phyloP scores from a whole-genome alignment of 2,113 vertebrate genomes.

The Tragelaphus scriptus region DNA sequence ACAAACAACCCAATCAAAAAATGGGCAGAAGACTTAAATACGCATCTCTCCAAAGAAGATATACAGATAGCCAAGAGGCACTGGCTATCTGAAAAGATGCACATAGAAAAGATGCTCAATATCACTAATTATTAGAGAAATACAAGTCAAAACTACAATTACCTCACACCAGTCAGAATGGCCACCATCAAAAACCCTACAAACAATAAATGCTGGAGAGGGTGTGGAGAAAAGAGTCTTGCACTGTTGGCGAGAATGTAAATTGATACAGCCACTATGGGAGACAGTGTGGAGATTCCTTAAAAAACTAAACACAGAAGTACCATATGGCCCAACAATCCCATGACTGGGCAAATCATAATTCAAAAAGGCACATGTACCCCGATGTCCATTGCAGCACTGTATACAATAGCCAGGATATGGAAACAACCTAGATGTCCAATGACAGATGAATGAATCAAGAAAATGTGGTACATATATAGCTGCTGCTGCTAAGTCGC shows the following conservation, averaged over 20 bases:
- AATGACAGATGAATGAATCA: not conserved
- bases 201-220: not conserved
- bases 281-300: not conserved
- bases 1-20: not conserved
- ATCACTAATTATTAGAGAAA: not conserved
- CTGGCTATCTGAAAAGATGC: too few relatives aligned
- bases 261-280: not conserved
- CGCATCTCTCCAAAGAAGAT: not conserved
- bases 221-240: not conserved
- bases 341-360: not conserved
- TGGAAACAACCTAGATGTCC: not conserved
- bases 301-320: not conserved
- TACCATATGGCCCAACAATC: not conserved
- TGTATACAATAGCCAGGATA: not conserved
- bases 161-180: not conserved
- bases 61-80: not conserved
- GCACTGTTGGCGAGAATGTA: not conserved
- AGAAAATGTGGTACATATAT: not conserved
- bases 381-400: not conserved
- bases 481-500: not conserved
- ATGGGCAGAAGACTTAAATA: not conserved
- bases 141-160: not conserved
- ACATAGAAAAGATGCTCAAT: not conserved
- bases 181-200: not conserved
- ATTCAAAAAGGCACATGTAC: not conserved